Base-by-base conservation (phyloP, 2,797 vertebrate species). In the Rhynchotus rufescens region DNA sequence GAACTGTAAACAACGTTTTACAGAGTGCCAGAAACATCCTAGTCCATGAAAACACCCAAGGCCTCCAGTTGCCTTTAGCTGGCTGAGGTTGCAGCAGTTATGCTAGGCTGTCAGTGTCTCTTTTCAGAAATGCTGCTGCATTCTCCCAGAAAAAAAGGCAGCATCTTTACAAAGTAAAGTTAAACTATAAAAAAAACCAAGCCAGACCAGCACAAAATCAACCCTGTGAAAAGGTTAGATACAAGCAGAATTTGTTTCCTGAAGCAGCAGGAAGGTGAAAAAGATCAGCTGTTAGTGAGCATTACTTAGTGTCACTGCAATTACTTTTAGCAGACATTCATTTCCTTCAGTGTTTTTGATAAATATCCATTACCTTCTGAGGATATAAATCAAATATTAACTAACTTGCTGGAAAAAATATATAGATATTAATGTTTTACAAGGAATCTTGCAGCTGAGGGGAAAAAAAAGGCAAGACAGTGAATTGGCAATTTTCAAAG, bases 341-440 rank as follows among this genome's bases (percentile, higher is more conserved):
- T 44, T 77, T 95, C 68, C 54, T 84, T 61, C 83, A 28, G 47
- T 45, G 30, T 67, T 61, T 61, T 88, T 87, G 65, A 75, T 85
- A 87, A 92, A 95, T 77, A 93, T 15, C 76, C 88, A 87, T 90
- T 56, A 91, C 54, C 75, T 86, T 82, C 72, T 2, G 3, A 94
- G 88, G 91, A 84, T 84, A 95, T 80, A 66, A 95, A 94, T 84
- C 80, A 88, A 92, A 81, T 59, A 82, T 84, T 93, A 94, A 96
- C 89, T 91, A 94, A 92, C 72, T 52, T 65, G 34, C 36, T 32
- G 23, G 0, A 21, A 68, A 45, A 44, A 84, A 80, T 23, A 72
- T 22, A 34, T 0, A 4, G 59, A 52, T 81, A 75, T 77, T 16
- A 65, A 86, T 74, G 54, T 80, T 94, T 84, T 57, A 80, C 88